phyloP scores from a whole-genome alignment of 2,888 invertebrate genomes.

The Agriopis aurantiaria region DNA sequence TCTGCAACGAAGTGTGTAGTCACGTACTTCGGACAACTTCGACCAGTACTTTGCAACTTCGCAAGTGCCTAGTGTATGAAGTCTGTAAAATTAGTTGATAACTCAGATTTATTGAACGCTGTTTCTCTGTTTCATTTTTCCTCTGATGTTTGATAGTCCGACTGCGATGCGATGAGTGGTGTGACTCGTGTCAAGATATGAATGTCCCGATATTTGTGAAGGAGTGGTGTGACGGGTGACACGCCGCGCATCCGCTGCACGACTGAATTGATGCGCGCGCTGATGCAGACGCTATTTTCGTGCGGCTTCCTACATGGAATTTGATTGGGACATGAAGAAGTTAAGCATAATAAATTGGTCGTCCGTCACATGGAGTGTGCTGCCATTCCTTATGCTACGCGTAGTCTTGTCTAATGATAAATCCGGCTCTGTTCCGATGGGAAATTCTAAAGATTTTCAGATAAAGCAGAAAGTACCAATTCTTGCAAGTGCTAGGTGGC shows the following conservation, averaged over 20 bases:
- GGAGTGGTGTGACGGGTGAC: conserved; percentile 79
- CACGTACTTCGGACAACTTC: no score
- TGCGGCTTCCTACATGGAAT: conserved; percentile 48
- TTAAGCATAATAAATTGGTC: conserved; percentile 10
- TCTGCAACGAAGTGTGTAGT: no score
- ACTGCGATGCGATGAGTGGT: conserved; percentile 10
- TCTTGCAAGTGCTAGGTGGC: no score
- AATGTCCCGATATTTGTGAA: conserved; percentile 81
- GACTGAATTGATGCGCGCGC: conserved; percentile 54
- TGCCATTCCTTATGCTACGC: not conserved
- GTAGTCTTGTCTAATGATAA: no score
- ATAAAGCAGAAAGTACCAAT: no score
- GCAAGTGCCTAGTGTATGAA: no score
- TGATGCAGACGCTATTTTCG: conserved; percentile 64
- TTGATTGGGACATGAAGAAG: conserved; percentile 30
- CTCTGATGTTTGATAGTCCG: conserved; percentile 4
- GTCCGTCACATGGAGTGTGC: not conserved
- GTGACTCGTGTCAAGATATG: conserved; percentile 71
- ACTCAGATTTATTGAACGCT: not conserved
- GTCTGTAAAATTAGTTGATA: not conserved
- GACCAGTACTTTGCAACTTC: no score
- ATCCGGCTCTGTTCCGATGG: no score
- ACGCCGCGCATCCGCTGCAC: conserved; percentile 72
- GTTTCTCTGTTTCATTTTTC: not conserved
- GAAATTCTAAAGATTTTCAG: no score